Evolutionary conservation across 2,888 invertebrate genomes (phyloP).

Genomic region (Plebejus anna): DNA sequence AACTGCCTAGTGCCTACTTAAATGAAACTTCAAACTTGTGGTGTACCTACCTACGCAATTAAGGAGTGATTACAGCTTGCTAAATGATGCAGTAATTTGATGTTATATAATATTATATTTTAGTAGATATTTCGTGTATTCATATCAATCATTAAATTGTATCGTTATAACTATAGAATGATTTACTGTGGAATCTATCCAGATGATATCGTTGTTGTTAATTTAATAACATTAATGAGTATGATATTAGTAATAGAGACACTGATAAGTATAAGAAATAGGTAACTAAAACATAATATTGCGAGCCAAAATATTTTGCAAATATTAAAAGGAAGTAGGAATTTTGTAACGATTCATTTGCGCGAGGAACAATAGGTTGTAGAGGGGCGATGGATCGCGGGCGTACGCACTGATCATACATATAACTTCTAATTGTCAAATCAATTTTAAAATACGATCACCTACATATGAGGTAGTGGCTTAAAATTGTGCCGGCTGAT

Average conservation of each 20-base stretch:
- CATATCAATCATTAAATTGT: too few relatives aligned
- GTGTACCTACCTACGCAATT: background rate
- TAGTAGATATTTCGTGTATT: too few relatives aligned
- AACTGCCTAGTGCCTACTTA: background rate
- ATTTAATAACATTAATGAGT: background rate
- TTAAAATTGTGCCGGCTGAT: background rate
- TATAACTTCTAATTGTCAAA: conserved; percentile 19
- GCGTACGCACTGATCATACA: conserved; percentile 19
- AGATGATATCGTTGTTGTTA: background rate
- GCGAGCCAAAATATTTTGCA: conserved; percentile 20
- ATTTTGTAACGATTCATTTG: conserved; percentile 19
- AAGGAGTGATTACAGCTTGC: too few relatives aligned
- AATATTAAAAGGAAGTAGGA: conserved; percentile 10
- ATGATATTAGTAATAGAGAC: background rate
- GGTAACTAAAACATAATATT: background rate
- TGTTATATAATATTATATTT: too few relatives aligned
- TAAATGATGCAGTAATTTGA: too few relatives aligned
- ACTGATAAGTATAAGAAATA: background rate
- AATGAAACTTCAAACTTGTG: background rate
- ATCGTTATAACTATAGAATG: too few relatives aligned
- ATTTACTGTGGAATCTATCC: too few relatives aligned
- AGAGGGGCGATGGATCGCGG: conserved; percentile 43
- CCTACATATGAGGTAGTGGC: background rate
- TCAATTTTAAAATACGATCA: conserved; percentile 6
- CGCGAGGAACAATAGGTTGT: conserved; percentile 57